phyloP scores from a whole-genome alignment of 2,113 vertebrate genomes.

The Syrmaticus mikado region DNA sequence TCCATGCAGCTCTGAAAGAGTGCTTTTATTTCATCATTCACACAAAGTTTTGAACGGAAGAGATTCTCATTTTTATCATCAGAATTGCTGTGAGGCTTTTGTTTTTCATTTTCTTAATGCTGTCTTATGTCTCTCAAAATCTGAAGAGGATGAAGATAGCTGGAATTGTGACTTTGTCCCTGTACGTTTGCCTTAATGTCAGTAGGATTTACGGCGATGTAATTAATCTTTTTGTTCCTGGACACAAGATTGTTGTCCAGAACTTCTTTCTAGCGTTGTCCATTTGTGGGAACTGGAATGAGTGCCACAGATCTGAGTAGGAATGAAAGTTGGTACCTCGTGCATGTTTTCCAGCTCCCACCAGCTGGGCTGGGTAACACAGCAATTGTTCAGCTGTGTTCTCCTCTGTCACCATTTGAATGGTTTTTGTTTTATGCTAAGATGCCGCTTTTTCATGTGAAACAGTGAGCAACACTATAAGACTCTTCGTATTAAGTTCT shows the following conservation, averaged over 20 bases:
- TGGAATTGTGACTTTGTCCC: background rate
- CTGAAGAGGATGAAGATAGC: background rate
- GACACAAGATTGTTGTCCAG: conserved; percentile 1
- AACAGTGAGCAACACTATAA: background rate
- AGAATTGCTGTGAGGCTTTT: background rate
- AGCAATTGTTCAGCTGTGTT: conserved; percentile 8
- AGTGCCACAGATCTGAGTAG: conserved; percentile 2
- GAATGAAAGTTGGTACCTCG: conserved; percentile 1
- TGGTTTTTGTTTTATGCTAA: background rate
- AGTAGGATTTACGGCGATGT: conserved; percentile 26
- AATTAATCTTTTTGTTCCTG: conserved; percentile 34
- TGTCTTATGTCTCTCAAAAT: background rate
- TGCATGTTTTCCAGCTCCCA: background rate
- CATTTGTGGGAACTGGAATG: background rate
- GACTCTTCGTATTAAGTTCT: background rate
- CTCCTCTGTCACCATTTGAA: background rate
- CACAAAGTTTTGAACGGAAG: background rate
- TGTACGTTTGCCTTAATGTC: conserved; percentile 39
- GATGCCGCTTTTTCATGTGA: background rate
- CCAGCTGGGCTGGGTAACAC: conserved; percentile 39
- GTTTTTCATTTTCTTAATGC: background rate
- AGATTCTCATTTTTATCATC: background rate
- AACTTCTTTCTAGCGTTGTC: background rate
- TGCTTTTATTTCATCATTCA: background rate
- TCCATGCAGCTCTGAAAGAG: background rate